These are phyloP conservation scores for Drosophila merina DNA, from an alignment of 2,888 invertebrate species.

Conservation along the genomic window DNA sequence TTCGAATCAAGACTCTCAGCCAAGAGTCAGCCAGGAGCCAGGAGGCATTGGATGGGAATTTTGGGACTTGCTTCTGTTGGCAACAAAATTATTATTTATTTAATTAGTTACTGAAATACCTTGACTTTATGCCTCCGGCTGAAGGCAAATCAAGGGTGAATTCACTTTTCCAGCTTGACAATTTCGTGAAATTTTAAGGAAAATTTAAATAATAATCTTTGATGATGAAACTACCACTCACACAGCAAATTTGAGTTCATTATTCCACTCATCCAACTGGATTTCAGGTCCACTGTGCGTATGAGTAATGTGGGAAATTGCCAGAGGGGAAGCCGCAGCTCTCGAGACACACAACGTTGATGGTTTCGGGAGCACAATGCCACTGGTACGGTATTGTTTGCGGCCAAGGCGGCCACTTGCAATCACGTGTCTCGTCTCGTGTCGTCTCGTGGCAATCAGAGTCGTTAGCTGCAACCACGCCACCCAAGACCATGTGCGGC, in stretches of 20 bases:
- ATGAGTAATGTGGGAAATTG: slow-evolving; percentile 64
- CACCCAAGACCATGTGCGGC: slow-evolving; percentile 20
- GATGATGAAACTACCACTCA: neutral
- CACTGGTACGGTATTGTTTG: slow-evolving; percentile 64
- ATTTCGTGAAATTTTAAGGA: neutral
- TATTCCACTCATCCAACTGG: slow-evolving; percentile 7
- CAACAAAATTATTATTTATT: slow-evolving; percentile 33
- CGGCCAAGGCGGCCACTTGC: slow-evolving; percentile 51
- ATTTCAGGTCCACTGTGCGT: slow-evolving; percentile 48
- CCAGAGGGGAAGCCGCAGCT: slow-evolving; percentile 19
- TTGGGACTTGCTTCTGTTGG: slow-evolving; percentile 16
- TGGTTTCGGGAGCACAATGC: slow-evolving; percentile 38
- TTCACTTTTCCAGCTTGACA: neutral
- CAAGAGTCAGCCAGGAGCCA: slow-evolving; percentile 3
- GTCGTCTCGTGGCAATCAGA: slow-evolving; percentile 71
- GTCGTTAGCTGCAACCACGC: slow-evolving; percentile 64
- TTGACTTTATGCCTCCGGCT: neutral
- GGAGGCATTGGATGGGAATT: neutral
- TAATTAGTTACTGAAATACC: slow-evolving; percentile 28
- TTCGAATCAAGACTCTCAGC: slow-evolving; percentile 31
- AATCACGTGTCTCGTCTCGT: slow-evolving; percentile 64
- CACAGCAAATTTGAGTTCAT: neutral
- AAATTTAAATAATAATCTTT: neutral
- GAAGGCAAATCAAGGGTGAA: neutral
- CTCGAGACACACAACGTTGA: slow-evolving; percentile 26